phyloP scores from a whole-genome alignment of 2,797 vertebrate species.

The Margarornis squamiger region DNA sequence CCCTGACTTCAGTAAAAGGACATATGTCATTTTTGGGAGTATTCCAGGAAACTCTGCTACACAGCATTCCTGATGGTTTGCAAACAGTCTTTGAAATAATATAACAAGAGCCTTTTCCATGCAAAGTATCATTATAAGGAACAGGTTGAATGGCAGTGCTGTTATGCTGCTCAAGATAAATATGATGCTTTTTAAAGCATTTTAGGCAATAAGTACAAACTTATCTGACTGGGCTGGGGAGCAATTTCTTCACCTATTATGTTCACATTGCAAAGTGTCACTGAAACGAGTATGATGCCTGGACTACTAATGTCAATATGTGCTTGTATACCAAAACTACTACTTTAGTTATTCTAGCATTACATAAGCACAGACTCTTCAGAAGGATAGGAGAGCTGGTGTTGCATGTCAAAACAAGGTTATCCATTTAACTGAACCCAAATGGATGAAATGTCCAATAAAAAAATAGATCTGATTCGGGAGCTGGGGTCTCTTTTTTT shows the following conservation, averaged over 20 bases:
- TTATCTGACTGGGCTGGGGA: background rate
- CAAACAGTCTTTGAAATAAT: background rate
- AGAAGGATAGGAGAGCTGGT: background rate
- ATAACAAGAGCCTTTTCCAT: background rate
- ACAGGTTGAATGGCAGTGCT: background rate
- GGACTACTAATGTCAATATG: background rate
- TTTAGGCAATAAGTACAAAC: background rate
- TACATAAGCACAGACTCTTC: background rate
- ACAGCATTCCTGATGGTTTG: background rate
- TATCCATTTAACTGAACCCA: background rate
- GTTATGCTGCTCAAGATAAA: background rate
- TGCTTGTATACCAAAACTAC: background rate
- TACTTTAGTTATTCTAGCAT: background rate
- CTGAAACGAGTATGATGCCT: background rate
- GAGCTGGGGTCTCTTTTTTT: background rate
- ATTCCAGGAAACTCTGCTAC: background rate
- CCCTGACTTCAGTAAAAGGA: background rate
- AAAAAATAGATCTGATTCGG: background rate
- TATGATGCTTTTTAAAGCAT: background rate
- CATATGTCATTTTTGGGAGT: background rate
- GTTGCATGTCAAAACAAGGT: background rate
- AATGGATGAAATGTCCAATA: background rate
- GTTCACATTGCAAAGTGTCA: background rate
- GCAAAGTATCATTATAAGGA: background rate
- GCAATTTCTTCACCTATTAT: background rate